Conservation (phyloP, 2,113 vertebrate species). For the human (Homo sapiens) region DNA sequence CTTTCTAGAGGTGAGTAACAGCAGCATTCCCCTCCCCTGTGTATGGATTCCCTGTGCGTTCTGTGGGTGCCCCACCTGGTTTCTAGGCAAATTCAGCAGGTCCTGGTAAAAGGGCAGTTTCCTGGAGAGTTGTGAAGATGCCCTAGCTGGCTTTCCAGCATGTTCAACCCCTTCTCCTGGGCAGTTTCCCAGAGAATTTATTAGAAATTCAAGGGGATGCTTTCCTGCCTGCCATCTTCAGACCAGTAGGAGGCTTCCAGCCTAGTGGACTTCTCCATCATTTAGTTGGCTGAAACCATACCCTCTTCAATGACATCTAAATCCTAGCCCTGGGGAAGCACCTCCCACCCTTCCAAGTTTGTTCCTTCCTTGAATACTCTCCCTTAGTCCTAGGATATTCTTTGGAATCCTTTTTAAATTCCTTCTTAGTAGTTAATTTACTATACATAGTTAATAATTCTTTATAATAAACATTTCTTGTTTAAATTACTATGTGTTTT, state of each 20-base stretch:
- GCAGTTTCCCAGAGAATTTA: not conserved
- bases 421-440: not conserved
- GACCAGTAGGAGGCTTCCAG: not conserved
- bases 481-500: not conserved
- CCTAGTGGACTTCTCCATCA: not conserved
- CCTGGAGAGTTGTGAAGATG: not conserved
- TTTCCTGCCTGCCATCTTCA: not conserved
- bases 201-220: not conserved
- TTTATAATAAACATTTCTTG: not conserved
- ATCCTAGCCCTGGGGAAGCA: not conserved
- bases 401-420: not conserved
- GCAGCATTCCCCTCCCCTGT: not conserved
- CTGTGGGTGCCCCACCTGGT: not conserved
- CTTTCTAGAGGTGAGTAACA: not conserved
- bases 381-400: not conserved
- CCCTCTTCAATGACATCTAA: not conserved
- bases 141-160: not conserved
- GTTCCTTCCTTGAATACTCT: not conserved
- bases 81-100: not conserved
- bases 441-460: not conserved
- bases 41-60: not conserved
- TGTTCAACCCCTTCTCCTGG: not conserved
- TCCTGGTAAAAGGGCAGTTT: too few species aligned
- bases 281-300: not conserved
- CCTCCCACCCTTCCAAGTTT: not conserved